Conservation (phyloP, 2,113 vertebrate genomes). For the Propithecus coquereli region DNA sequence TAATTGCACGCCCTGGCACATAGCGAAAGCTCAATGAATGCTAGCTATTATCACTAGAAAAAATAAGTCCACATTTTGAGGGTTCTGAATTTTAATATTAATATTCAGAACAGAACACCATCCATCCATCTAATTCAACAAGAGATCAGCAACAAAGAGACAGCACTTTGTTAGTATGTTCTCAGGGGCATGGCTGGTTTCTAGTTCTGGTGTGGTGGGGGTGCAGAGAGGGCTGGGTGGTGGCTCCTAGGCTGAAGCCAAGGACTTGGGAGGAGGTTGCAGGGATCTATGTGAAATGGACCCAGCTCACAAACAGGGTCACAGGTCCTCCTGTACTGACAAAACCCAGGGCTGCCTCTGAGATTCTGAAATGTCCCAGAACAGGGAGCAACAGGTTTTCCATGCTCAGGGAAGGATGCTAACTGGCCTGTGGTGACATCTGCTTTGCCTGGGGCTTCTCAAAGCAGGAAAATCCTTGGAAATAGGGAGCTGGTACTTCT, state of each 20-base stretch:
- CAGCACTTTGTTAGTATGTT: not conserved
- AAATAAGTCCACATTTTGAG: not conserved
- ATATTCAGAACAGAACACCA: not conserved
- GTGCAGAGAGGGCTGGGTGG: not conserved
- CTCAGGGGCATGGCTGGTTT: not conserved
- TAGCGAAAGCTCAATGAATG: not conserved
- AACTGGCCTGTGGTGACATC: not conserved
- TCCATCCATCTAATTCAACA: not conserved
- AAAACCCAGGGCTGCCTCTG: not conserved
- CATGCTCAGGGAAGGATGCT: not conserved
- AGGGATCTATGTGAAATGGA: not conserved
- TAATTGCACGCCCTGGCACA: not conserved
- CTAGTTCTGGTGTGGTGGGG: not conserved
- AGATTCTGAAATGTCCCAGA: not conserved
- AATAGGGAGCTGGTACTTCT: not conserved
- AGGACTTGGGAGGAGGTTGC: not conserved
- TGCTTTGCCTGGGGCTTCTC: not conserved
- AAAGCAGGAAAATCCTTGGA: not conserved
- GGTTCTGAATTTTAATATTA: not conserved
- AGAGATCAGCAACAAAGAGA: not conserved
- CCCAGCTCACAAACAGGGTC: not conserved
- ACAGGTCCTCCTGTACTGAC: not conserved
- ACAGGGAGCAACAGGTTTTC: not conserved
- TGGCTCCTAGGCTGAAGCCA: not conserved
- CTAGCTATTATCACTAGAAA: not conserved